phyloP scores from a whole-genome alignment of 2,113 vertebrate genomes.

The Mastomys coucha region DNA sequence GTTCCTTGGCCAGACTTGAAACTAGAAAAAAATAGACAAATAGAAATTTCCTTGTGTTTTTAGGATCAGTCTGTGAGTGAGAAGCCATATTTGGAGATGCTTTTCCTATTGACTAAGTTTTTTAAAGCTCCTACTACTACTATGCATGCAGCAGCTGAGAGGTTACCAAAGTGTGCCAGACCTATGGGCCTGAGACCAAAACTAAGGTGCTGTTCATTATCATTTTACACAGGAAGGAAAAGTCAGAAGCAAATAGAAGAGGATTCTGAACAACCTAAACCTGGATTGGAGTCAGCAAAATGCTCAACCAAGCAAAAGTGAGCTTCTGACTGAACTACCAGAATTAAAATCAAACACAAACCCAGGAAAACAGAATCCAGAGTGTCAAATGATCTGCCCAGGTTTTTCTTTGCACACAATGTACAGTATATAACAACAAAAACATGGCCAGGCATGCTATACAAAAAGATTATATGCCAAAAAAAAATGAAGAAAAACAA shows the following conservation, averaged over 20 bases:
- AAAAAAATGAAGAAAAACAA: slow-evolving; percentile 27
- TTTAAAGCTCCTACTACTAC: background rate
- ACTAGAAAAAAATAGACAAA: background rate
- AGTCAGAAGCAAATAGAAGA: background rate
- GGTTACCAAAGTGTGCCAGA: background rate
- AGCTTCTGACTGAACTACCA: background rate
- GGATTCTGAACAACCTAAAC: background rate
- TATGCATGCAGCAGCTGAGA: background rate
- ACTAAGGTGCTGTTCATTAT: background rate
- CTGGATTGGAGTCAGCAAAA: background rate
- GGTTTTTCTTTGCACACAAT: background rate
- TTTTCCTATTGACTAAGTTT: background rate
- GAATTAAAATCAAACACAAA: background rate
- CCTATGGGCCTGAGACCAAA: background rate
- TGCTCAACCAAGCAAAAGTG: background rate
- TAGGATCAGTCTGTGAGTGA: background rate
- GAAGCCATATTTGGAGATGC: background rate
- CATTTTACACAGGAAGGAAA: background rate
- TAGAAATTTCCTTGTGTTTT: background rate
- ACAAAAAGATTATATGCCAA: background rate
- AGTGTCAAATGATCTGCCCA: background rate
- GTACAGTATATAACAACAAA: background rate
- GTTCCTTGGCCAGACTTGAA: background rate
- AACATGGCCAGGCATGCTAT: background rate
- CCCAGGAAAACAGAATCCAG: background rate